phyloP scores from a whole-genome alignment of 1,140 invertebrate species.

The Trinorchestia longiramus region DNA sequence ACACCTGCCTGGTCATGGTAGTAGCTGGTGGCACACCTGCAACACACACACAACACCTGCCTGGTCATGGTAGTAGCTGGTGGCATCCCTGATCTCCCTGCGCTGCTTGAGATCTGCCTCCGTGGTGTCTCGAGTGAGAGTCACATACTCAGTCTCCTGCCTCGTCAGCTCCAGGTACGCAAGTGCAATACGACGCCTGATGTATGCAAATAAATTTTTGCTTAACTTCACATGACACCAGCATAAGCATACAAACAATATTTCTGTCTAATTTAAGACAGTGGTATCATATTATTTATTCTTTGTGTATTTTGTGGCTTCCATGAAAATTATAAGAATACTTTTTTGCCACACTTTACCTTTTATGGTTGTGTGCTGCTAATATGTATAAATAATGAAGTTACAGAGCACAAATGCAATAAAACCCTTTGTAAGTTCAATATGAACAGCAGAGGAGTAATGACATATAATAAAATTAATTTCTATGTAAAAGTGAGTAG shows the following conservation, averaged over 20 bases:
- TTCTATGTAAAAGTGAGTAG: too few species aligned
- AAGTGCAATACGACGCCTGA: conserved; percentile 57
- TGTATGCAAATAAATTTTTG: not conserved
- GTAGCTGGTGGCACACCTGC: not conserved
- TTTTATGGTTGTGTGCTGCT: too few species aligned
- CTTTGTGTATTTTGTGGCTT: too few species aligned
- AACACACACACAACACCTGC: conserved; percentile 70
- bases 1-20: not conserved
- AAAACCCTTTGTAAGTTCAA: too few species aligned
- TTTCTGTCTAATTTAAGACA: too few species aligned
- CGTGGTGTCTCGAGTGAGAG: conserved; percentile 94
- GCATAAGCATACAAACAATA: not conserved
- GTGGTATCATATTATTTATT: too few species aligned
- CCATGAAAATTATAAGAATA: too few species aligned
- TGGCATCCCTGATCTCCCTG: conserved; percentile 88
- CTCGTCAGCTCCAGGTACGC: conserved; percentile 80
- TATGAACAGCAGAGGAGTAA: too few species aligned
- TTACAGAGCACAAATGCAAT: too few species aligned
- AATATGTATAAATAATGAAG: too few species aligned
- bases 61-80: conserved; percentile 94
- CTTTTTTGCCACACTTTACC: too few species aligned
- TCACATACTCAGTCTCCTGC: conserved; percentile 92
- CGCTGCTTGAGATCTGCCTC: conserved; percentile 97
- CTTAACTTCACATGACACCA: not conserved
- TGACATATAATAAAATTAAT: too few species aligned